Evolutionary conservation across 2,113 vertebrate species (phyloP).

Genomic region (Cathartes aura): DNA sequence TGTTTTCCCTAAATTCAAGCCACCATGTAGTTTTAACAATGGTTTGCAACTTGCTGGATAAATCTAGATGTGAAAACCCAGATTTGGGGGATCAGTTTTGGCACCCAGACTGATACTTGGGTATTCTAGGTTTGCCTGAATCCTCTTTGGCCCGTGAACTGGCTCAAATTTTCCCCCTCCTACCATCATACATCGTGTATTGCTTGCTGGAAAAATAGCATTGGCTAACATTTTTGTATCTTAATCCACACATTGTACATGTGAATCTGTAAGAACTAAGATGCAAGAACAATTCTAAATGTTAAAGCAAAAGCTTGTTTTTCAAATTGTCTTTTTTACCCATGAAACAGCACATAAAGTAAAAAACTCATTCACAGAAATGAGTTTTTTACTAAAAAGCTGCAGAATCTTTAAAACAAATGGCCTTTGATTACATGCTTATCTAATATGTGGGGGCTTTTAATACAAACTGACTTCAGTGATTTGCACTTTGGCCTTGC

Average conservation of each 20-base stretch:
- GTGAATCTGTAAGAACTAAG: not conserved
- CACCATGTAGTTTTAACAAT: not conserved
- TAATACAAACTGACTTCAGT: not conserved
- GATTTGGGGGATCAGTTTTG: not conserved
- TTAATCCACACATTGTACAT: not conserved
- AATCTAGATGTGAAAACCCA: not conserved
- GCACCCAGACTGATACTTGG: not conserved
- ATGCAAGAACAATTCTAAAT: not conserved
- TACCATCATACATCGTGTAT: not conserved
- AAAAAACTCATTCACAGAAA: not conserved
- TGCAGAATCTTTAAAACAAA: not conserved
- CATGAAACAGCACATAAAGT: not conserved
- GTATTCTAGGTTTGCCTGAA: not conserved
- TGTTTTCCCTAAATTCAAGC: not conserved
- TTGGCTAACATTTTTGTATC: not conserved
- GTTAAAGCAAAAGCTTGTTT: not conserved
- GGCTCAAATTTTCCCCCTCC: not conserved
- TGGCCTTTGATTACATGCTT: not conserved
- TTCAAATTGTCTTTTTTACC: not conserved
- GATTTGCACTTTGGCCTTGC: not conserved
- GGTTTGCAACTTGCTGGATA: not conserved
- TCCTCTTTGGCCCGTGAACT: not conserved
- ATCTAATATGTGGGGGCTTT: fast-evolving
- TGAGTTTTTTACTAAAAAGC: not conserved
- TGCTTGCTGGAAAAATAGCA: not conserved